Evolutionary conservation across 2,797 vertebrate species (phyloP).

Genomic region (Rhabdophis nuchalis): DNA sequence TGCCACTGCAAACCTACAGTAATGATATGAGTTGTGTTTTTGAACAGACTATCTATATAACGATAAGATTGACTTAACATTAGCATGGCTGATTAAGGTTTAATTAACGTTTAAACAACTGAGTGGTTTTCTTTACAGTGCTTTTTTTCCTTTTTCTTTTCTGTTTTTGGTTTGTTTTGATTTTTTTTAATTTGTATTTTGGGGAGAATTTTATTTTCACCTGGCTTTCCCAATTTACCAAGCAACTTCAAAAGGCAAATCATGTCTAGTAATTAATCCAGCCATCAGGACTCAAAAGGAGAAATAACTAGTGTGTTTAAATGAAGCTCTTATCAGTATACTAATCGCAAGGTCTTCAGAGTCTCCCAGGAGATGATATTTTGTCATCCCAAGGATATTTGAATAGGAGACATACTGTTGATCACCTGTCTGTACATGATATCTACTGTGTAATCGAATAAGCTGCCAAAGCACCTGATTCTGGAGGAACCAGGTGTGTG

Average conservation of each 20-base stretch:
- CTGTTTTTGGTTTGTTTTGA: not conserved
- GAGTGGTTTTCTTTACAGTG: not conserved
- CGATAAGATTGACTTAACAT: not conserved
- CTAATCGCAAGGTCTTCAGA: not conserved
- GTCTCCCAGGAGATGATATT: not conserved
- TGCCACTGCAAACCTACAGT: not conserved
- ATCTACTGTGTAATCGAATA: not conserved
- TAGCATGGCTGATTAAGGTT: not conserved
- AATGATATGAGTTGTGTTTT: not conserved
- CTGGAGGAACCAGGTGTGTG: not conserved
- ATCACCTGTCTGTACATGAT: not conserved
- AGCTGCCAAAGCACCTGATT: not conserved
- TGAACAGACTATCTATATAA: not conserved
- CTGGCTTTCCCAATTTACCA: not conserved
- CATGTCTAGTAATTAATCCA: not conserved
- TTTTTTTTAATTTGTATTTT: not conserved
- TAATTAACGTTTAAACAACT: not conserved
- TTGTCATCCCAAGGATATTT: not conserved
- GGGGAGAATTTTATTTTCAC: conserved; percentile 1
- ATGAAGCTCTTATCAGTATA: not conserved
- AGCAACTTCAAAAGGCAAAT: not conserved
- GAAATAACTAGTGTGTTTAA: not conserved
- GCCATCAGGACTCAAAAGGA: not conserved
- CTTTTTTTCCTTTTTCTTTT: not conserved
- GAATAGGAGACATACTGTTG: accelerated